These are phyloP conservation scores for Botia kubotai DNA, from an alignment of 2,797 vertebrate genomes.

Conservation along the genomic window DNA sequence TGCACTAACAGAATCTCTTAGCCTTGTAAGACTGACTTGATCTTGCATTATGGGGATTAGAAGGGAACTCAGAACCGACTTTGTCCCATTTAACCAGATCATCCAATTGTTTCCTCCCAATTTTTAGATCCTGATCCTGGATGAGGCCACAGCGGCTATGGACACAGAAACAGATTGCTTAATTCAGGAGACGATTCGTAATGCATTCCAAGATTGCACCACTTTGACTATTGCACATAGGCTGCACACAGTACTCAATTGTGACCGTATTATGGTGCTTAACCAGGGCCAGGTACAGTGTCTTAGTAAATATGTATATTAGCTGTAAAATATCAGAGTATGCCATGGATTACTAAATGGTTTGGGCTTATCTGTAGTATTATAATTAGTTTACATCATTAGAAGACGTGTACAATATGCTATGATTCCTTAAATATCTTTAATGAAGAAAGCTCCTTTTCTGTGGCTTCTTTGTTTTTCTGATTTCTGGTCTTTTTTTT, in stretches of 20 bases:
- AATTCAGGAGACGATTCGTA: slow-evolving; percentile 92
- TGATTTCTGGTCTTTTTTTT: slow-evolving; percentile 54
- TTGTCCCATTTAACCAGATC: not conserved
- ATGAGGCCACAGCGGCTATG: slow-evolving; percentile 95
- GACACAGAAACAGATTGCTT: slow-evolving; percentile 89
- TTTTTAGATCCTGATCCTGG: slow-evolving; percentile 85
- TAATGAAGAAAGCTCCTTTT: slow-evolving; percentile 1
- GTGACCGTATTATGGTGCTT: slow-evolving; percentile 93
- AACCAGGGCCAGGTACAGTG: slow-evolving; percentile 87
- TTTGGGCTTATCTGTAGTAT: too few relatives aligned
- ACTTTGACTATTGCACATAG: slow-evolving; percentile 93
- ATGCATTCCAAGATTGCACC: slow-evolving; percentile 89
- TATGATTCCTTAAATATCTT: not conserved
- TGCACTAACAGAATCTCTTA: not conserved
- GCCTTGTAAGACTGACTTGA: not conserved
- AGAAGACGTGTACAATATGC: too few relatives aligned
- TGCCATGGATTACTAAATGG: too few relatives aligned
- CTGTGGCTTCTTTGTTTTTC: not conserved
- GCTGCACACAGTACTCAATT: slow-evolving; percentile 89
- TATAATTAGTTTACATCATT: too few relatives aligned
- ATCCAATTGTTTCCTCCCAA: not conserved
- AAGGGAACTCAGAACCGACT: not conserved
- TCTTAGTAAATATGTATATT: too few relatives aligned
- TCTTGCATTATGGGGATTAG: slow-evolving; percentile 72
- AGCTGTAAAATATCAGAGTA: too few relatives aligned